Evolutionary conservation across 1,140 invertebrate species (phyloP).

Genomic region (Anastatus disparis): DNA sequence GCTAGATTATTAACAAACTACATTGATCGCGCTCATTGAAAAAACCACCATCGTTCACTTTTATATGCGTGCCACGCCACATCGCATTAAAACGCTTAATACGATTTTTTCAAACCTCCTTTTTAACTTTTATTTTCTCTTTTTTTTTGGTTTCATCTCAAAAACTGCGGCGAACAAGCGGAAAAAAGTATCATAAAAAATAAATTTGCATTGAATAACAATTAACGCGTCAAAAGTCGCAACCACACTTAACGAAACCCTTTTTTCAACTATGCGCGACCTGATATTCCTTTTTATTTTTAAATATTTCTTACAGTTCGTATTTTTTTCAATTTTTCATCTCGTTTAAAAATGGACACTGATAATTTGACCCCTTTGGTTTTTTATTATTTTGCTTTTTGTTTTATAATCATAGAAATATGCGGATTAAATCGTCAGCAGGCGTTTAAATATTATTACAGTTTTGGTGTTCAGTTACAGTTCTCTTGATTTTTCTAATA

Average conservation of each 20-base stretch:
- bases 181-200: constrained; percentile 34
- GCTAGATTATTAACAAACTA: constrained; percentile 20
- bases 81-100: neutral
- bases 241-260: constrained; percentile 9
- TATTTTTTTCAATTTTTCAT: no score
- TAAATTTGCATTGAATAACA: constrained; percentile 33
- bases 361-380: neutral
- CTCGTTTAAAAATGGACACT: constrained; percentile 14
- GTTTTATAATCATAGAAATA: constrained; percentile 43
- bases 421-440: constrained; percentile 41
- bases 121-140: no score
- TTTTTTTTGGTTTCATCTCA: neutral
- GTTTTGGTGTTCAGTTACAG: constrained; percentile 67
- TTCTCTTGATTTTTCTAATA: constrained; percentile 55
- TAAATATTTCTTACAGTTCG: no score
- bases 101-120: neutral
- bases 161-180: constrained; percentile 15
- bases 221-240: constrained; percentile 27
- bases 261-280: no score
- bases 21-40: neutral
- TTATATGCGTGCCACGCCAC: neutral
- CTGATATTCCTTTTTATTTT: constrained; percentile 12
- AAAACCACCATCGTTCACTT: no score
- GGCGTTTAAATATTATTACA: constrained; percentile 51
- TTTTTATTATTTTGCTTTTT: constrained; percentile 18